A percentile compares a stretch with the other conserved stretches of the same genome.
Evolutionary conservation across 2,113 vertebrate genomes (phyloP).

Genomic region (Clarias gariepinus): DNA sequence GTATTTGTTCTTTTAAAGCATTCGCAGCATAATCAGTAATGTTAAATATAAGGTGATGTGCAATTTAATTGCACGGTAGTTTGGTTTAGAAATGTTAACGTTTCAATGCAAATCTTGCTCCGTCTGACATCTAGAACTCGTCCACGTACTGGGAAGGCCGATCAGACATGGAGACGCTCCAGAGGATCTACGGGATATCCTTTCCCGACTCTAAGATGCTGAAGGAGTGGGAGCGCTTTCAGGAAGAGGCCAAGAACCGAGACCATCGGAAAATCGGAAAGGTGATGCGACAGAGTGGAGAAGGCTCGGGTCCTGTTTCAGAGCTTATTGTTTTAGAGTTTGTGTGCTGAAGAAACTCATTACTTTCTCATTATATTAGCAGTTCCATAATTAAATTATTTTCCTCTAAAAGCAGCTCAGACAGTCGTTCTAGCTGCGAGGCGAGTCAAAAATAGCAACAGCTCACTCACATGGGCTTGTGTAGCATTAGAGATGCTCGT

Average conservation of each 20-base stretch:
- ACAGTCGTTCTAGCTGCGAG: background rate
- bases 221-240: constrained; percentile 98
- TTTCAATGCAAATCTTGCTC: background rate
- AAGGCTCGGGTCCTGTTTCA: background rate
- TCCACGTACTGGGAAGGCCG: constrained; percentile 98
- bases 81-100: background rate
- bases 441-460: background rate
- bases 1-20: background rate
- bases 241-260: constrained; percentile 93
- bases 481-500: background rate
- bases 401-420: background rate
- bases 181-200: constrained; percentile 96
- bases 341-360: background rate
- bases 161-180: constrained; percentile 93
- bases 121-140: constrained; percentile 79
- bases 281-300: constrained; percentile 65
- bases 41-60: background rate
- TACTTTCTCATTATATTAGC: background rate
- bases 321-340: background rate
- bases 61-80: background rate
- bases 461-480: background rate
- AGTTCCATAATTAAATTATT: background rate
- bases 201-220: constrained; percentile 96
- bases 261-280: constrained; percentile 97
- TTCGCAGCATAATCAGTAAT: background rate